Conservation (phyloP, 1,140 invertebrate species). For the Trialeurodes vaporariorum region DNA sequence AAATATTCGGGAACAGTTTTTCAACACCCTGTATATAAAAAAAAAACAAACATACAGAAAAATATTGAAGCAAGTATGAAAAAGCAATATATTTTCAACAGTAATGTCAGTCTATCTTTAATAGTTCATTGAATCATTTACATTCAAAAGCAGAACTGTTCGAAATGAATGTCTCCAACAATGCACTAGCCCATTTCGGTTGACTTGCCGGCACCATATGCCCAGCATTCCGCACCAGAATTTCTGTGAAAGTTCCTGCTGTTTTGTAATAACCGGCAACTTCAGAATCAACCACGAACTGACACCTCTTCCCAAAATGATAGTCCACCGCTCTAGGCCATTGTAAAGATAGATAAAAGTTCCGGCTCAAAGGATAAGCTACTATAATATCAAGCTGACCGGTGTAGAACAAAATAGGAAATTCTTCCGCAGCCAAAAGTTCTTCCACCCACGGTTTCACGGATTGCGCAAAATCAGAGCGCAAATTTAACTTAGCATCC, state of each 20-base stretch:
- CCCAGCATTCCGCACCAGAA: slow-evolving; percentile 65
- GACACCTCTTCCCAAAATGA: slow-evolving; percentile 41
- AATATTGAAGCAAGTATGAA: too few species aligned
- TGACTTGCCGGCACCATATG: slow-evolving; percentile 76
- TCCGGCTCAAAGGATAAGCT: slow-evolving; percentile 61
- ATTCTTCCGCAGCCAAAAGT: slow-evolving; percentile 47
- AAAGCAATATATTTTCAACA: too few species aligned
- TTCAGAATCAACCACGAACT: slow-evolving; percentile 12
- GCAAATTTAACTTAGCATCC: slow-evolving; percentile 54
- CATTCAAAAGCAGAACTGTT: too few species aligned
- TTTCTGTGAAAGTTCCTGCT: slow-evolving; percentile 60
- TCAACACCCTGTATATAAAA: too few species aligned
- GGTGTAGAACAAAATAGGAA: slow-evolving; percentile 61
- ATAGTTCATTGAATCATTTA: too few species aligned
- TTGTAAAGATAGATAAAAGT: slow-evolving; percentile 46
- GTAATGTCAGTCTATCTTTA: too few species aligned
- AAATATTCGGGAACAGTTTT: too few species aligned
- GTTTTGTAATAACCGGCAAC: slow-evolving; percentile 19
- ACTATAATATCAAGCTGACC: slow-evolving; percentile 72
- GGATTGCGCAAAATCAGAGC: slow-evolving; percentile 69
- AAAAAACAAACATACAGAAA: too few species aligned
- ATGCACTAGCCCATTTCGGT: slow-evolving; percentile 58
- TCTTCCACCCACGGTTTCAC: slow-evolving; percentile 59
- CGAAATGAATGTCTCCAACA: too few species aligned
- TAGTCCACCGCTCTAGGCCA: slow-evolving; percentile 53